Conservation (phyloP, 2,888 invertebrate species). For the Polyommatus icarus region DNA sequence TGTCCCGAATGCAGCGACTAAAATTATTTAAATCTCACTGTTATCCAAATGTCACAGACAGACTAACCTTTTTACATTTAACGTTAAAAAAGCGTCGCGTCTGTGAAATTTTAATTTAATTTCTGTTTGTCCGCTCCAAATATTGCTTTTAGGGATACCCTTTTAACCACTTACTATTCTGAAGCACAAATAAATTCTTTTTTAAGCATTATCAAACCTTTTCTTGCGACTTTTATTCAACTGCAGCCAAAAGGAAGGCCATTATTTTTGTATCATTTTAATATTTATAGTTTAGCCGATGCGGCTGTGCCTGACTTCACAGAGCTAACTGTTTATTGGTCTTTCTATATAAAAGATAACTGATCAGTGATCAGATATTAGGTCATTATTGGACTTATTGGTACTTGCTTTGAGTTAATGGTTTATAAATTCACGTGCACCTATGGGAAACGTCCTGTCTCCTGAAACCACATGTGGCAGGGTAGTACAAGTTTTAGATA, state of each 20-base stretch:
- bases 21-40: slow-evolving; percentile 13
- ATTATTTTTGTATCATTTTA: too few species aligned
- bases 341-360: too few species aligned
- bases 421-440: too few species aligned
- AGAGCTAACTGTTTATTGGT: too few species aligned
- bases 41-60: slow-evolving; percentile 9
- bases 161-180: background rate
- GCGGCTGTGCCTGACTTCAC: too few species aligned
- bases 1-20: background rate
- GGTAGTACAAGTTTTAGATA: too few species aligned
- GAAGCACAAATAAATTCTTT: background rate
- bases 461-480: too few species aligned
- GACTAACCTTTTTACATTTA: slow-evolving; percentile 9
- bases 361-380: too few species aligned
- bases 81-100: slow-evolving; percentile 4
- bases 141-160: background rate
- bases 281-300: too few species aligned
- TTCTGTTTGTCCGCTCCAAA: background rate
- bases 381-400: too few species aligned
- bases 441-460: too few species aligned
- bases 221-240: background rate
- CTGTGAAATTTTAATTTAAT: background rate
- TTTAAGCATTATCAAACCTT: background rate
- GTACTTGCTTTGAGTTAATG: too few species aligned
- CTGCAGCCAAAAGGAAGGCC: background rate